A percentile compares a stretch with the other conserved stretches of the same genome.
phyloP scores from a whole-genome alignment of 2,888 invertebrate genomes.

The Mimachlamys varia region DNA sequence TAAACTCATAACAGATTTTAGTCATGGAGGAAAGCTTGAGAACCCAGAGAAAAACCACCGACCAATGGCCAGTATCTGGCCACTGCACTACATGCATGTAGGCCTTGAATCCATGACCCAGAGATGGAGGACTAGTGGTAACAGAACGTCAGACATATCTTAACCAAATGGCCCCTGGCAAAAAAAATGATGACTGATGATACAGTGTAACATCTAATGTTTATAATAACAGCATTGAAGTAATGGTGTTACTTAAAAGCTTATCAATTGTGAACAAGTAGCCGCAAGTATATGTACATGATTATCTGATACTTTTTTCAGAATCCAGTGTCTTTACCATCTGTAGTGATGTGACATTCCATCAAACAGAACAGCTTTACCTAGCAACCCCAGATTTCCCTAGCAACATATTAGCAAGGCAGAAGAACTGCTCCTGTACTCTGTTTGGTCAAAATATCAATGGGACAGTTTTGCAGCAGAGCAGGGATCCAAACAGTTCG shows the following conservation, averaged over 20 bases:
- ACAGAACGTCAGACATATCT: background rate
- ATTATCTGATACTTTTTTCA: slow-evolving; percentile 37
- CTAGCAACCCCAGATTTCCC: slow-evolving; percentile 48
- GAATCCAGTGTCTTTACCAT: slow-evolving; percentile 42
- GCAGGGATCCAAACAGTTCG: slow-evolving; percentile 39
- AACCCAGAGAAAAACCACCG: no score
- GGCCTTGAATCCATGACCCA: background rate
- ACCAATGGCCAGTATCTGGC: no score
- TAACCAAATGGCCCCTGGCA: no score
- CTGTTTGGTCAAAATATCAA: slow-evolving; percentile 45
- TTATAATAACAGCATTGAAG: no score
- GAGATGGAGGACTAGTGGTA: no score
- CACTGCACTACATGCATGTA: no score
- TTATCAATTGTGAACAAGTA: background rate
- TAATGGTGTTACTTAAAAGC: no score
- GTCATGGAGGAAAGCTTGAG: no score
- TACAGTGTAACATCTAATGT: no score
- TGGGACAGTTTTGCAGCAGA: slow-evolving; percentile 42
- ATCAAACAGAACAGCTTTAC: slow-evolving; percentile 37
- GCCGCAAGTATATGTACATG: no score
- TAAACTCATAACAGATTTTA: no score
- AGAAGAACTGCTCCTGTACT: slow-evolving; percentile 45
- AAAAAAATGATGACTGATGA: no score
- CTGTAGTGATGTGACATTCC: slow-evolving; percentile 39
- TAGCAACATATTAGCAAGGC: background rate